phyloP scores from a whole-genome alignment of 2,888 invertebrate species.

The Zygogramma bicolorata region DNA sequence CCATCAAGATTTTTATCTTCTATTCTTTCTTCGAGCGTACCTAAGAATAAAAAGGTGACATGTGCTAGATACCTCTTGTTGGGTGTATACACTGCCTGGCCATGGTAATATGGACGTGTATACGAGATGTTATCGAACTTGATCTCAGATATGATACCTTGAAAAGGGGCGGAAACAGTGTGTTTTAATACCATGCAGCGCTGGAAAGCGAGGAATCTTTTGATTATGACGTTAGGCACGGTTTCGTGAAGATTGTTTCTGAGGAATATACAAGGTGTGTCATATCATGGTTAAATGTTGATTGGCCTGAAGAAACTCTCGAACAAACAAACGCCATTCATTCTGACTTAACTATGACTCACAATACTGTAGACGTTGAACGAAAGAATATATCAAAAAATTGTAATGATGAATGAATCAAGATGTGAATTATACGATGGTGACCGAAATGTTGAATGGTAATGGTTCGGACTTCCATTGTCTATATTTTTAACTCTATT shows the following conservation, averaged over 20 bases:
- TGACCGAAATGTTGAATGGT: no score
- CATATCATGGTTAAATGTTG: neutral
- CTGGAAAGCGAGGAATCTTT: neutral
- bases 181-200: conserved; percentile 5
- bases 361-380: no score
- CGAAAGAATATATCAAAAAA: no score
- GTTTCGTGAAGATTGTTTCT: neutral
- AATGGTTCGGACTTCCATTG: no score
- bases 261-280: neutral
- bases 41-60: neutral
- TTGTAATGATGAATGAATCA: no score
- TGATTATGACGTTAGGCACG: conserved; percentile 5
- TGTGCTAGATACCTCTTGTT: neutral
- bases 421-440: no score
- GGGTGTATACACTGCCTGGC: neutral
- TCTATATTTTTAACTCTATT: no score
- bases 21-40: neutral
- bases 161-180: conserved; percentile 4
- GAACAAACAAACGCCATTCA: no score
- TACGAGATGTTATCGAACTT: neutral
- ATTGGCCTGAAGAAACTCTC: no score
- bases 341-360: no score
- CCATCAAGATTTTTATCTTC: neutral
- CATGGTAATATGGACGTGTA: conserved; percentile 3
- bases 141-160: conserved; percentile 4